Evolutionary conservation across 2,888 invertebrate genomes (phyloP), one percentile per base, ranked within the genome.

Genomic region (Papilio gigon): DNA sequence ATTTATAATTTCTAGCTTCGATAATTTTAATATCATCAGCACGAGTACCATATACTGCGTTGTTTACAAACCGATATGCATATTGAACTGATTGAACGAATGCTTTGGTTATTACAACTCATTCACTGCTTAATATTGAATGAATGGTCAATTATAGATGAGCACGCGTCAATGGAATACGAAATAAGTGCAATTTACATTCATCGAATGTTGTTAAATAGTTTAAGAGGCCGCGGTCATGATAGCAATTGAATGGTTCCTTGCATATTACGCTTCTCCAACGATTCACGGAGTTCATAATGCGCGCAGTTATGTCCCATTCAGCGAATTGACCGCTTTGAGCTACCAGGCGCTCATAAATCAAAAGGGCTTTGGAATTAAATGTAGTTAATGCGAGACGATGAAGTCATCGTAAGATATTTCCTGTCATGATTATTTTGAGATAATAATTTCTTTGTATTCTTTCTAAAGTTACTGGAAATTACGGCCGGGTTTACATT

Each of bases 141-240:
- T 27, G 50, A 50, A 50, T 14, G 25, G 20, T 30, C 14, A 62
- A 17, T 37, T 27, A 9, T 27, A 56, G 14, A 35, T 35, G 47
- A 33, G 63, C 63, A 40, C 27, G 59, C 20, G 56, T 25, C 20
- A 25, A 58, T 53, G 1, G 40, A 40, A 35, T 63, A 63, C 27
- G 40, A 50, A 44, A 59, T 62, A 64, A 66, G 61, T 71, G 68
- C 77, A 75, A 77, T 78, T 75, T 76, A 78, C 79, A 79, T 80
- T 78, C 76, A 71, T 71, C 74, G 76, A 77, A 73, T 77, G 72
- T 74, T 74, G 77, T 78, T 78, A 78, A 77, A 76, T 75, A 75
- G 74, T 74, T 75, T 76, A 76, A 77, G 72, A 74, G 75, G 66
- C 69, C 68, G 73, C 62, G 72, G 73, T 68, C 70, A 72, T 70